Percentiles rank a stretch among this genome's conserved stretches.
phyloP scores from a whole-genome alignment of 2,797 vertebrate species.

The Taenioides sp. region DNA sequence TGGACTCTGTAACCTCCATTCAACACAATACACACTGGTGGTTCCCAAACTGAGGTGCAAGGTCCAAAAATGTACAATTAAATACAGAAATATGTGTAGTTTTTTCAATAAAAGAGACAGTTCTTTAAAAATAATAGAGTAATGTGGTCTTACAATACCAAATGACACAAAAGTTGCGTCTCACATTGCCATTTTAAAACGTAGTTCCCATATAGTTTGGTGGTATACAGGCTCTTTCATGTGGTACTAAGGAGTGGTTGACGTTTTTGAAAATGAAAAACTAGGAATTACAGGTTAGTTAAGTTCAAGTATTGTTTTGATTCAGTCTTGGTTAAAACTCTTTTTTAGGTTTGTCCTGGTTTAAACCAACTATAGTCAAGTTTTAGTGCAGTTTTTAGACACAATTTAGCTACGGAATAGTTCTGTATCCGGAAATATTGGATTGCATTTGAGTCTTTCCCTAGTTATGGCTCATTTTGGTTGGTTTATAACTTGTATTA shows the following conservation, averaged over 20 bases:
- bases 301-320: not conserved
- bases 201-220: too few species aligned
- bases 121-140: not conserved
- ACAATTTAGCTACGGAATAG: not conserved
- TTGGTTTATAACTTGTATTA: not conserved
- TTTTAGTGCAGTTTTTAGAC: not conserved
- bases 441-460: not conserved
- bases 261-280: not conserved
- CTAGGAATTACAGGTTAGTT: not conserved
- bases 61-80: too few species aligned
- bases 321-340: not conserved
- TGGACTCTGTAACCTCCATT: constrained; percentile 18
- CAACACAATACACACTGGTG: constrained; percentile 13
- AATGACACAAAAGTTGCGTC: not conserved
- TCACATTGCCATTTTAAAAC: too few species aligned
- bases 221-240: not conserved
- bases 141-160: not conserved
- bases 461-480: not conserved
- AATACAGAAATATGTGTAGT: not conserved
- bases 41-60: constrained; percentile 6
- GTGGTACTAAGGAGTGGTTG: not conserved
- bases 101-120: not conserved
- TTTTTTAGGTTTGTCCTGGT: not conserved
- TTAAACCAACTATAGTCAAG: too few species aligned
- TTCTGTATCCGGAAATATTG: not conserved